These are phyloP conservation scores for Flabesymbios commensalis DNA, from an alignment of 2,888 invertebrate genomes.

Conservation along the genomic window DNA sequence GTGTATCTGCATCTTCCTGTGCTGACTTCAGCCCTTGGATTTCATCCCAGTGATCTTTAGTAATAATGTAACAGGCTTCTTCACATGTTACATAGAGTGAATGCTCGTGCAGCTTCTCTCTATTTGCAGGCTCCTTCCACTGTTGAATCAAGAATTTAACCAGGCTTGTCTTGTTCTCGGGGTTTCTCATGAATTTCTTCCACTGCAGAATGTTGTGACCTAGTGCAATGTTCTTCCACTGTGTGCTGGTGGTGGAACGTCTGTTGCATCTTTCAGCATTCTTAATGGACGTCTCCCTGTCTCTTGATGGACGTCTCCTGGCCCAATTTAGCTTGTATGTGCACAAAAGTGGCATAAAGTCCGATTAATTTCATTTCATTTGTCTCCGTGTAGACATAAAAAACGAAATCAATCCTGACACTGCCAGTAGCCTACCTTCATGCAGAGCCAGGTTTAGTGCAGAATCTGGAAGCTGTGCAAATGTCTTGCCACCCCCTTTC, in stretches of 20 bases:
- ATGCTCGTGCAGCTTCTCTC: slow-evolving; percentile 8
- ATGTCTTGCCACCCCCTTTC: slow-evolving; percentile 19
- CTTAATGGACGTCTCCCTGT: slow-evolving; percentile 25
- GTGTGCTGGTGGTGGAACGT: slow-evolving; percentile 12
- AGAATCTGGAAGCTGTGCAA: slow-evolving; percentile 20
- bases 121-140: slow-evolving; percentile 15
- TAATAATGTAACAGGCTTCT: slow-evolving; percentile 24
- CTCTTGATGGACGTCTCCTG: too few relatives aligned
- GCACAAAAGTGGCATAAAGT: too few relatives aligned
- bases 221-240: slow-evolving; percentile 16
- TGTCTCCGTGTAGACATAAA: slow-evolving; percentile 30
- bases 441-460: slow-evolving; percentile 12
- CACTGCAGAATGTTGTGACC: slow-evolving; percentile 25
- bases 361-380: too few relatives aligned
- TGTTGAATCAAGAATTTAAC: slow-evolving; percentile 18
- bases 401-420: slow-evolving; percentile 24
- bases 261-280: slow-evolving; percentile 17
- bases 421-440: slow-evolving; percentile 10
- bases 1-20: slow-evolving; percentile 33
- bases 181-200: slow-evolving; percentile 4
- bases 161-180: slow-evolving; percentile 13
- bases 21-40: slow-evolving; percentile 15
- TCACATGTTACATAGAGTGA: slow-evolving; percentile 28
- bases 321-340: too few relatives aligned
- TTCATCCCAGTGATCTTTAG: not conserved